Percentiles rank a stretch among this genome's conserved stretches.
Conservation (phyloP, 2,797 vertebrate genomes). For the Atherinosoma microstoma region DNA sequence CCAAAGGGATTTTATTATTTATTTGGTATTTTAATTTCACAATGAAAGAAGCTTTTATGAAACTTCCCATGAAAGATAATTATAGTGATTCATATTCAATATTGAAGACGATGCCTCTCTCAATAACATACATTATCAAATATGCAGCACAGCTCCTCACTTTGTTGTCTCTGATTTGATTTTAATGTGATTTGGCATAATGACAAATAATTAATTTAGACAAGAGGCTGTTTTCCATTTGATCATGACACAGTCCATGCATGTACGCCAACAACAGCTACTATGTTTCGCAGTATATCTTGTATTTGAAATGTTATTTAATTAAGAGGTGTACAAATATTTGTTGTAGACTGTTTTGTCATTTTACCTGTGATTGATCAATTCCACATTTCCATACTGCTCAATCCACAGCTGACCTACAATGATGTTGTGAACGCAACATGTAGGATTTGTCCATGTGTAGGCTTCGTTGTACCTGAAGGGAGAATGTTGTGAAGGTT, state of each 20-base stretch:
- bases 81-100: neutral
- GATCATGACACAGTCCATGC: neutral
- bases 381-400: constrained; percentile 95
- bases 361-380: constrained; percentile 93
- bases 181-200: constrained; percentile 13
- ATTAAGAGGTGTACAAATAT: neutral
- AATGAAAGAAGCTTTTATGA: constrained; percentile 6
- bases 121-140: neutral
- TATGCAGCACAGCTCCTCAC: neutral
- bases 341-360: neutral
- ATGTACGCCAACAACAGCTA: neutral
- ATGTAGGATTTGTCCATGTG: constrained; percentile 97
- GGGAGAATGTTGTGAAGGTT: neutral
- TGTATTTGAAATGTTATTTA: neutral
- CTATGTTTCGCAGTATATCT: neutral
- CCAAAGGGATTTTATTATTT: too few relatives aligned
- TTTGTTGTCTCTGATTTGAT: constrained; percentile 5
- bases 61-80: constrained; percentile 1
- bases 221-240: constrained; percentile 13
- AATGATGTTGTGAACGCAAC: constrained; percentile 98
- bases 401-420: constrained; percentile 99
- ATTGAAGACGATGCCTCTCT: neutral
- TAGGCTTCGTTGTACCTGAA: constrained; percentile 92
- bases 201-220: constrained; percentile 7
- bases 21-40: too few relatives aligned